Evolutionary conservation across 2,113 vertebrate genomes (phyloP), one percentile per base, ranked within the genome.

Genomic region (Lathamus discolor): DNA sequence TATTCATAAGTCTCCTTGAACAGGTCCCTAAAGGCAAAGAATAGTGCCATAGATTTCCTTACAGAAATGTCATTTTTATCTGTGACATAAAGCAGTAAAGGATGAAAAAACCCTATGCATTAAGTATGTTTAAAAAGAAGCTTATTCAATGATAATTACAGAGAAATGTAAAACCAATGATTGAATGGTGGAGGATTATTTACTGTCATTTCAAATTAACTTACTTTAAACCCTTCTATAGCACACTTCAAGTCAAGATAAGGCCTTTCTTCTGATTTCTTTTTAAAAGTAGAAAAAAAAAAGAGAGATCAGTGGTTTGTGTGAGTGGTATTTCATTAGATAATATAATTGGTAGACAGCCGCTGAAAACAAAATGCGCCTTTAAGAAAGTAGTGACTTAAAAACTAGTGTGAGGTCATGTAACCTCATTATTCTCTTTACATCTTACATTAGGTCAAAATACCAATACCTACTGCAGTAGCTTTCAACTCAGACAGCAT

Each of bases 371-470:
- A 70, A 83, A 96, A 86, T 87, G 27, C 24, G 95, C 78, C 69
- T 93, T 76, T 95, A 90, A 95, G 87, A 92, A 97, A 83, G 43
- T 25, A 74, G 39, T 95, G 74, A 93, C 94, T 97, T 96, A 59
- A 96, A 97, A 97, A 96, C 43, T 90, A 63, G 64, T 31, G 6
- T 87, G 44, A 90, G 90, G 92, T 97, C 95, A 73, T 59, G 64
- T 86, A 93, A 94, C 91, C 92, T 97, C 51, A 49, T 94, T 96
- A 91, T 92, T 97, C 79, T 83, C 85, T 91, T 95, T 92, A 90
- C 57, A 85, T 87, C 82, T 95, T 90, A 82, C 76, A 75, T 95
- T 96, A 96, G 91, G 93, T 97, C 95, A 96, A 94, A 97, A 96
- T 75, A 96, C 87, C 87, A 80, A 67, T 68, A 76, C 48, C 82